Evolutionary conservation across 2,797 vertebrate genomes (phyloP).

Genomic region (Hydrocynus forskahlii): DNA sequence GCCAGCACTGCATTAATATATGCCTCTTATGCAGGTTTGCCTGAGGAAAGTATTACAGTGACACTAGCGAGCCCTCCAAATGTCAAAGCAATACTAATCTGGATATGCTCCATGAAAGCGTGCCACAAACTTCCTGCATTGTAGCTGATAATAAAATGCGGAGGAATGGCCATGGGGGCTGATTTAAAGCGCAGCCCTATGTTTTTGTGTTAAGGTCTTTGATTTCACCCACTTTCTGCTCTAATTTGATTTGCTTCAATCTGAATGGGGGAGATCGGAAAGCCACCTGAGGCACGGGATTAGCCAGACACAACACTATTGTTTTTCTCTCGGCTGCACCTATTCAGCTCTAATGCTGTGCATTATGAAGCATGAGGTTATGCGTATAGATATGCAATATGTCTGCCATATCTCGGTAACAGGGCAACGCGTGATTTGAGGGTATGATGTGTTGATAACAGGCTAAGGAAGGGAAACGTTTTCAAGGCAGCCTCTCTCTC

Average conservation of each 20-base stretch:
- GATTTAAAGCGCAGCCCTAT: conserved; percentile 77
- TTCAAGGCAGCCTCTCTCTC: conserved; percentile 58
- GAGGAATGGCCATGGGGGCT: conserved; percentile 80
- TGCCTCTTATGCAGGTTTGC: conserved; percentile 5
- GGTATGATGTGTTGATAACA: conserved; percentile 40
- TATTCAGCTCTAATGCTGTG: conserved; percentile 63
- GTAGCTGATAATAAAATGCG: conserved; percentile 78
- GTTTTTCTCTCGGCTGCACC: conserved; percentile 48
- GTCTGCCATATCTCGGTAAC: conserved; percentile 40
- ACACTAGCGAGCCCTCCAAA: conserved; percentile 80
- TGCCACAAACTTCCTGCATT: conserved; percentile 71
- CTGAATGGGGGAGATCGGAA: conserved; percentile 79
- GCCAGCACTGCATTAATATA: conserved; percentile 43
- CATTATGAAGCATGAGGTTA: conserved; percentile 45
- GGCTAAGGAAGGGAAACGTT: conserved; percentile 27
- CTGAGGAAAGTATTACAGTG: conserved; percentile 30
- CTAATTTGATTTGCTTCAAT: conserved; percentile 84
- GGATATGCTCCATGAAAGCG: conserved; percentile 62
- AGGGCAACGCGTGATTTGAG: conserved; percentile 21
- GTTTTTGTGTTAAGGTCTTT: conserved; percentile 75
- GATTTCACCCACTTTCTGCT: conserved; percentile 83
- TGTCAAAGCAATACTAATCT: conserved; percentile 81
- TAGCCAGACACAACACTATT: conserved; percentile 72
- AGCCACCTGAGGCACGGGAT: conserved; percentile 78
- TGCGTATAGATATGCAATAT: conserved; percentile 33